Conservation (phyloP, 2,113 vertebrate species). For the Xenus cinereus region DNA sequence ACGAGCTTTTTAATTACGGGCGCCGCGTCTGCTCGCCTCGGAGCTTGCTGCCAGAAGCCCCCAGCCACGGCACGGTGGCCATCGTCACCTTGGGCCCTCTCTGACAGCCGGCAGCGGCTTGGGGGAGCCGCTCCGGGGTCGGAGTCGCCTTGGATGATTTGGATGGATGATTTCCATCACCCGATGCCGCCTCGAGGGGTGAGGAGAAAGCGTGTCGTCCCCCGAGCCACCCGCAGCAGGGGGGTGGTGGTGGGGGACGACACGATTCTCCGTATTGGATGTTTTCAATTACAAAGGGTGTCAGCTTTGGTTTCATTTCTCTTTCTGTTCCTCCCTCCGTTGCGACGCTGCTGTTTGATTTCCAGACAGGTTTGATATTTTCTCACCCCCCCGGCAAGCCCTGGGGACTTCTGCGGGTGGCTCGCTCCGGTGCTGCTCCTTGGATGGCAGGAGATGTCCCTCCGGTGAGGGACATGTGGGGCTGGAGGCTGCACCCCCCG, state of each 20-base stretch:
- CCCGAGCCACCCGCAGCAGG: fast-evolving
- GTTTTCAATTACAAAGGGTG: not conserved
- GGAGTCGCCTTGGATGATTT: not conserved
- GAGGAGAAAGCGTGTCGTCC: not conserved
- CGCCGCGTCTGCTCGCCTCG: not conserved
- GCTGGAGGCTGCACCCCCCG: not conserved
- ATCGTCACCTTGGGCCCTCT: fast-evolving
- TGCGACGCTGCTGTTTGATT: not conserved
- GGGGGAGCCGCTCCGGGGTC: not conserved
- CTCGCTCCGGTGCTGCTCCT: not conserved
- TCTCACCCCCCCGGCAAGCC: not conserved
- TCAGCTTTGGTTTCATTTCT: not conserved
- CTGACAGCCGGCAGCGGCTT: not conserved
- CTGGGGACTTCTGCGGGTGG: not conserved
- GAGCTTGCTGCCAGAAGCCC: not conserved
- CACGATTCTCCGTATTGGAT: not conserved
- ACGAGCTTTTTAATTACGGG: not conserved
- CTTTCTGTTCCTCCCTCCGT: not conserved
- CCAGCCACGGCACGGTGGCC: not conserved
- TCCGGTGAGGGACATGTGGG: not conserved
- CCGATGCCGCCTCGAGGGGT: not conserved
- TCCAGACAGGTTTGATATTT: not conserved
- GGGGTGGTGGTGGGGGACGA: not conserved
- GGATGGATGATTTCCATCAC: not conserved
- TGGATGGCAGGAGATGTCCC: not conserved